phyloP scores from a whole-genome alignment of 2,888 invertebrate species.

The Acanthococcus lagerstroemiae region DNA sequence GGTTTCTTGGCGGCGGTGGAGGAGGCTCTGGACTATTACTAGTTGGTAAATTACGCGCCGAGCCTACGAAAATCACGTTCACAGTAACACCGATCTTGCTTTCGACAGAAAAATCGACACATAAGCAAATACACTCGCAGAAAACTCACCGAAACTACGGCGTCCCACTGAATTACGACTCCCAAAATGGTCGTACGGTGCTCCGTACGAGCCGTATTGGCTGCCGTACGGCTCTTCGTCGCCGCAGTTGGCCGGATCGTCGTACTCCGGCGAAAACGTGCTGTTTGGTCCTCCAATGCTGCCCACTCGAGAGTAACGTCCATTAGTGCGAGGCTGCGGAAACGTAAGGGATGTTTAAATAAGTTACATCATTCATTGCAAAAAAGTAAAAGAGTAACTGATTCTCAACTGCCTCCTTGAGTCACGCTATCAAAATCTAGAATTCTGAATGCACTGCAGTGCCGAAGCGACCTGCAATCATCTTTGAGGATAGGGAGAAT shows the following conservation, averaged over 20 bases:
- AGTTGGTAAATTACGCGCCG: slow-evolving; percentile 50
- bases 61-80: slow-evolving; percentile 41
- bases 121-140: background rate
- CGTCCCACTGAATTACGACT: slow-evolving; percentile 54
- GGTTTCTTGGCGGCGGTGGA: slow-evolving; percentile 69
- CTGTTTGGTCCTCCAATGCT: slow-evolving; percentile 55
- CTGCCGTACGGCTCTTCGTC: slow-evolving; percentile 87
- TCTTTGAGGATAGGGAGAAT: no score
- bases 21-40: slow-evolving; percentile 55
- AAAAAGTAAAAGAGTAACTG: no score
- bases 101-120: no score
- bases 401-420: no score
- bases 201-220: slow-evolving; percentile 69
- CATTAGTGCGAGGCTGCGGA: slow-evolving; percentile 41
- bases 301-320: slow-evolving; percentile 67
- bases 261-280: slow-evolving; percentile 66
- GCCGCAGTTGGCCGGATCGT: slow-evolving; percentile 85
- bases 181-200: slow-evolving; percentile 82
- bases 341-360: slow-evolving; percentile 9
- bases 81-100: background rate
- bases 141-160: slow-evolving; percentile 46
- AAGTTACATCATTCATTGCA: no score
- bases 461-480: no score
- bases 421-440: no score
- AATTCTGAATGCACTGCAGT: no score